Evolutionary conservation across 2,113 vertebrate species (phyloP).

Genomic region (Protobothrops flavoviridis): DNA sequence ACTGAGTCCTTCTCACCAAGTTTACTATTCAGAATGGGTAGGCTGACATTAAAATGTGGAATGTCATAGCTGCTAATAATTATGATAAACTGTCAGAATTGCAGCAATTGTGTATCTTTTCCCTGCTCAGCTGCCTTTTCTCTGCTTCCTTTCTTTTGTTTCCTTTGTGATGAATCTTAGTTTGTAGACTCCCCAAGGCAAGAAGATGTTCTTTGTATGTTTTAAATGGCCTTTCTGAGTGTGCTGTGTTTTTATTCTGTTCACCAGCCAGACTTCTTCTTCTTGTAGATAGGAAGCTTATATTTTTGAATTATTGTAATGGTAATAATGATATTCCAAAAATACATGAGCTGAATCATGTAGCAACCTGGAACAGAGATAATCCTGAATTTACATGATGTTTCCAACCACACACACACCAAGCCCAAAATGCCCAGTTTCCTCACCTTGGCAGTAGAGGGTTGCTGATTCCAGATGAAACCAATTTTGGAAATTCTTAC

Average conservation of each 20-base stretch:
- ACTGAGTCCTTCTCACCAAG: not conserved
- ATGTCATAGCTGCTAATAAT: not conserved
- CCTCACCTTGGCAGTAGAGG: not conserved
- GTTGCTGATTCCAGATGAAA: not conserved
- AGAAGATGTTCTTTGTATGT: not conserved
- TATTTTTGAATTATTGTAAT: not conserved
- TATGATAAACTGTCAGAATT: not conserved
- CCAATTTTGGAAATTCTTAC: not conserved
- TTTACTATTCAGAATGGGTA: not conserved
- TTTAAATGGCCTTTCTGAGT: not conserved
- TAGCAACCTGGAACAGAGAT: not conserved
- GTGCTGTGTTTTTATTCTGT: not conserved
- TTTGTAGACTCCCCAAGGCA: not conserved
- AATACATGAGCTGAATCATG: not conserved
- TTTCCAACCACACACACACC: not conserved
- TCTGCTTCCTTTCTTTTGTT: not conserved
- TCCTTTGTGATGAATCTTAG: not conserved
- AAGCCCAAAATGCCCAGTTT: not conserved
- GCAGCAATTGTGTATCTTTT: not conserved
- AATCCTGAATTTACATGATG: not conserved
- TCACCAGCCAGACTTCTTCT: not conserved
- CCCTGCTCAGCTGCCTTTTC: not conserved
- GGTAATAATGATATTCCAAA: not conserved
- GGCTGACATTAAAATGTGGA: not conserved
- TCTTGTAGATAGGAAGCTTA: not conserved